Evolutionary conservation across 2,113 vertebrate genomes (phyloP), one percentile per base, ranked within the genome.

Genomic region (Pterocles gutturalis): DNA sequence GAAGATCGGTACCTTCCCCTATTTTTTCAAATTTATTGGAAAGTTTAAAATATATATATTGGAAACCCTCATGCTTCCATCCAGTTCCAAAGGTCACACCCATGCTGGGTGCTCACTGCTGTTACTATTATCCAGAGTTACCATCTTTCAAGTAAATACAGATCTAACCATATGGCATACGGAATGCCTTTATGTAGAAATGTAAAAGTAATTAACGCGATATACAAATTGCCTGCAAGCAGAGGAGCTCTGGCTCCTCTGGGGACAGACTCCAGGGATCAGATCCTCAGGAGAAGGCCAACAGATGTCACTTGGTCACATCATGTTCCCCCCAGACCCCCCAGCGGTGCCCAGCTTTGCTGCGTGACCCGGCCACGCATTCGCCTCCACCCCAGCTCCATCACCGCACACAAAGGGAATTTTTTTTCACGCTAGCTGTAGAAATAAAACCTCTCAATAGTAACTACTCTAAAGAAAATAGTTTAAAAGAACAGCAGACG

Each of bases 211-310:
- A 77, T 64, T 67, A 83, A 26, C 0, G 1, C 2, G 5, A 5
- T 9, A 3, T 9, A 31, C 4, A 86, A 85, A 80, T 25, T 90
- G 76, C 76, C 71, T 83, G 89, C 95, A 95, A 72, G 91, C 80
- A 96, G 92, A 95, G 95, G 95, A 96, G 93, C 95, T 95, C 34
- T 62, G 87, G 9, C 92, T 86, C 95, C 90, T 41, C 65, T 14
- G 5, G 26, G 75, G 46, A 45, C 41, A 34, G 45, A 2, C 54
- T 22, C n/a, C 1, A 3, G 1, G 64, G 26, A 2, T n/a, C 55
- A 2, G 41, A 15, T 25, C 29, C 70, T 13, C 17, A 14, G 57
- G 33, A 18, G 17, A 4, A 13, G 3, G 16, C 6, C 10, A 26
- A 4, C 17, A 28, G 43, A 2, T 0, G 53, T 8, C 17, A 38